Evolutionary conservation across 2,113 vertebrate genomes (phyloP), one percentile per base, ranked within the genome.

Genomic region (Marmota monax): DNA sequence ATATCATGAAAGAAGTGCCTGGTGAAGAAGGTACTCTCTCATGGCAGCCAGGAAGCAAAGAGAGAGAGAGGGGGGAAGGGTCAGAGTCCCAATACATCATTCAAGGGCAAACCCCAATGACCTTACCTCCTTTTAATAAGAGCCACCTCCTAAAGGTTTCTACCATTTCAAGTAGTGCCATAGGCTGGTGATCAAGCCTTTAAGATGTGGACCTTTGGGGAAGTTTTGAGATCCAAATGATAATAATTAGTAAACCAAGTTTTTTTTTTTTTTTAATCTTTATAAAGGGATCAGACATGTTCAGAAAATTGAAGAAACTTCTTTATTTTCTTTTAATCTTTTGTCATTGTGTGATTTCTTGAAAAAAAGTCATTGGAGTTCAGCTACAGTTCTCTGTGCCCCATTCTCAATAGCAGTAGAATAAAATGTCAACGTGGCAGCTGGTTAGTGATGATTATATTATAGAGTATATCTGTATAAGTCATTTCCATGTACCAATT

Each of bases 401-500:
- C 70, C 85, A 86, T 88, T 88, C 78, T 97, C 92, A 90, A 74
- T 2, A 58, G 61, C 61, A 87, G 77, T 39, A 84, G 88, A 98
- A 96, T 88, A 90, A 95, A 98, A 98, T 97, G 98, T 94, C 88
- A 96, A 92, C 63, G 65, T 97, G 96, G 97, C 92, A 97, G 93
- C 95, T 92, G 96, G 93, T 89, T 96, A 88, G 87, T 91, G 97
- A 98, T 96, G 95, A 98, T 83, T 85, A 87, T 37, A 84, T 85
- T 82, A 20, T 51, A 96, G 65, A 92, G 84, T 96, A 78, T 96
- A 98, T 87, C 92, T 95, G 48, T 88, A 78, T 78, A 97, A 98
- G 97, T 97, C 53, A 93, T 97, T 97, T 97, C 85, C 91, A 92
- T 96, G 96, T 23, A 93, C 96, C 94, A 92, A 98, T 98, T 98